phyloP scores from a whole-genome alignment of 2,888 invertebrate species.

The Pristionchus entomophagus region DNA sequence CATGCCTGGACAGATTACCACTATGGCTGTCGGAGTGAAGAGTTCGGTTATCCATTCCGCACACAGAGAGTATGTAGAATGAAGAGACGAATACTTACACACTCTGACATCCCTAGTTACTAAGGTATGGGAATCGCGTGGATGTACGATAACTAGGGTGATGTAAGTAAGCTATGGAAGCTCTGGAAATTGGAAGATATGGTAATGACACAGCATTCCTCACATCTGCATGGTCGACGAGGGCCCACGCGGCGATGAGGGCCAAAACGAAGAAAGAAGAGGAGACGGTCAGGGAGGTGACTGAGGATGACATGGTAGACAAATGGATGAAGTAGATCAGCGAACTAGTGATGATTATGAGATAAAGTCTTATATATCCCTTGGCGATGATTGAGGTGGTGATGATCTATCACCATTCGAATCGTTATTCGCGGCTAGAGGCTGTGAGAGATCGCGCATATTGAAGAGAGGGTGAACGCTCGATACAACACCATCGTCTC shows the following conservation, averaged over 20 bases:
- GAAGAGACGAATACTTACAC: no score
- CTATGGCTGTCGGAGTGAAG: no score
- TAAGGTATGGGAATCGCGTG: no score
- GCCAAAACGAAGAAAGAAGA: not conserved
- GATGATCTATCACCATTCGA: not conserved
- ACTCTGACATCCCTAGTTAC: no score
- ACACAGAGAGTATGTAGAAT: no score
- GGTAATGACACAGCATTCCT: not conserved
- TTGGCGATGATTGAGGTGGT: not conserved
- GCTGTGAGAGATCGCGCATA: no score
- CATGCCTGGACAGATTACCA: not conserved
- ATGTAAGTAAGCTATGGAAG: not conserved
- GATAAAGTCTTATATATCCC: not conserved
- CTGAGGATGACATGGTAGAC: not conserved
- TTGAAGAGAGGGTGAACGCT: no score
- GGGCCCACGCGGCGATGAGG: not conserved
- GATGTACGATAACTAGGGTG: no score
- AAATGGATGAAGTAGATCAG: slow-evolving; percentile 4
- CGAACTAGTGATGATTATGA: not conserved
- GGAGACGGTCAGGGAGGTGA: not conserved
- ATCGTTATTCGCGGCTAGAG: no score
- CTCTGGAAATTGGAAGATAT: no score
- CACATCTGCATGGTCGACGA: slow-evolving; percentile 14
- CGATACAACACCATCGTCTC: no score
- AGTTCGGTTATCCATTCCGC: no score